Conservation (phyloP, 2,888 invertebrate species). For the Drosophila histrio region DNA sequence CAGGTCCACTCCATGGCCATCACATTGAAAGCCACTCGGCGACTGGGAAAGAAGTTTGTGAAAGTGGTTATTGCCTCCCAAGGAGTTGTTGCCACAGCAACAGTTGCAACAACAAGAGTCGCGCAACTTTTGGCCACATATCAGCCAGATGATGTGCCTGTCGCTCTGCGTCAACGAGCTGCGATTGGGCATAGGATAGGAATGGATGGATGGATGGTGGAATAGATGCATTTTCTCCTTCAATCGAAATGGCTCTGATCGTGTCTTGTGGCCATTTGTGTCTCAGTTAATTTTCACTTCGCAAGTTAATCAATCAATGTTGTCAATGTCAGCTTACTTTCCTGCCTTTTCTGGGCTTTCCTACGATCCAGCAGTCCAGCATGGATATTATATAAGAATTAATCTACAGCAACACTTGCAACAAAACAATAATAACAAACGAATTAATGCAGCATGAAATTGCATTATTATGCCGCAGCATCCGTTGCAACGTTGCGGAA, state of each 20-base stretch:
- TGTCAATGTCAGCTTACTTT: conserved; percentile 13
- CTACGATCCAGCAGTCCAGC: not conserved
- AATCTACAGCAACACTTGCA: conserved; percentile 21
- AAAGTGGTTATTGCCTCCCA: conserved; percentile 74
- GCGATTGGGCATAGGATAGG: conserved; percentile 39
- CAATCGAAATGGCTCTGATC: conserved; percentile 26
- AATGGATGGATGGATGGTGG: conserved; percentile 27
- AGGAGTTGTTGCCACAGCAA: conserved; percentile 52
- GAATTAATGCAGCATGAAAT: conserved; percentile 65
- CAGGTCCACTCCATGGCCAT: not conserved
- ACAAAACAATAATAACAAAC: not conserved
- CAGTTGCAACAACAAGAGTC: conserved; percentile 17
- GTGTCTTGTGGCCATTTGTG: conserved; percentile 37
- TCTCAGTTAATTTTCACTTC: conserved; percentile 35
- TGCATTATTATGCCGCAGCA: conserved; percentile 49
- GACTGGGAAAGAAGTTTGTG: conserved; percentile 63
- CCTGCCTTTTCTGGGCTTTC: conserved; percentile 1
- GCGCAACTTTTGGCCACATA: conserved; percentile 37
- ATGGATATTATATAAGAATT: conserved; percentile 61
- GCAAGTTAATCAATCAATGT: conserved; percentile 33
- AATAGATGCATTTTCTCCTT: conserved; percentile 54
- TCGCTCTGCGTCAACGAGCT: conserved; percentile 18
- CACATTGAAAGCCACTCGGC: conserved; percentile 31
- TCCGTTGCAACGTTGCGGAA: conserved; percentile 46
- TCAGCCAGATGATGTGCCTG: conserved; percentile 56